Evolutionary conservation across 2,797 vertebrate species (phyloP).

Genomic region (Gambelia wislizenii): DNA sequence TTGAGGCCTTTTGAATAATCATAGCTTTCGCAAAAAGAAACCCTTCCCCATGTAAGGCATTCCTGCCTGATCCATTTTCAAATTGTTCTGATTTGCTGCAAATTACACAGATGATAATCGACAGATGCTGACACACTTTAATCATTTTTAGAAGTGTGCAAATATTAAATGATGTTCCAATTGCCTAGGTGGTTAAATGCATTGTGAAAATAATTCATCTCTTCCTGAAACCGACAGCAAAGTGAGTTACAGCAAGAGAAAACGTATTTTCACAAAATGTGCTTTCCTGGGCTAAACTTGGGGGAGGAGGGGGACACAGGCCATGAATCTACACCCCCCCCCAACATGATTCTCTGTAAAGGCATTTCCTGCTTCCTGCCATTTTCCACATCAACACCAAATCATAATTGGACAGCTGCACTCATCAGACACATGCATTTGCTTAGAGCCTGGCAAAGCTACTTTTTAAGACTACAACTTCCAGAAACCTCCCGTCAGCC

Average conservation of each 20-base stretch:
- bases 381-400: not conserved
- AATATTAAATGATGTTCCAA: not conserved
- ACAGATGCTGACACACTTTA: constrained; percentile 38
- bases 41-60: constrained; percentile 15
- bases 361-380: not conserved
- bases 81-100: constrained; percentile 18
- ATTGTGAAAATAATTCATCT: constrained; percentile 1
- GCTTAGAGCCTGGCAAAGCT: too few species aligned
- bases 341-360: not conserved
- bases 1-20: constrained; percentile 43
- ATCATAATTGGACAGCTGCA: not conserved
- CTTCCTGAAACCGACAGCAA: not conserved
- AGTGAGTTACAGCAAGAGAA: not conserved
- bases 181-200: constrained; percentile 7
- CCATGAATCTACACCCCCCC: not conserved
- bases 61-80: constrained; percentile 21
- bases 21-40: constrained; percentile 28
- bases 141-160: constrained; percentile 29
- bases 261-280: constrained; percentile 1
- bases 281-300: not conserved
- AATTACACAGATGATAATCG: constrained; percentile 55
- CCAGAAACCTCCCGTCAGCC: too few species aligned
- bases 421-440: not conserved
- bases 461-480: too few species aligned
- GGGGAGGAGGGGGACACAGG: not conserved